Conservation (phyloP, 2,888 invertebrate genomes). For the Darwinula stevensoni region DNA sequence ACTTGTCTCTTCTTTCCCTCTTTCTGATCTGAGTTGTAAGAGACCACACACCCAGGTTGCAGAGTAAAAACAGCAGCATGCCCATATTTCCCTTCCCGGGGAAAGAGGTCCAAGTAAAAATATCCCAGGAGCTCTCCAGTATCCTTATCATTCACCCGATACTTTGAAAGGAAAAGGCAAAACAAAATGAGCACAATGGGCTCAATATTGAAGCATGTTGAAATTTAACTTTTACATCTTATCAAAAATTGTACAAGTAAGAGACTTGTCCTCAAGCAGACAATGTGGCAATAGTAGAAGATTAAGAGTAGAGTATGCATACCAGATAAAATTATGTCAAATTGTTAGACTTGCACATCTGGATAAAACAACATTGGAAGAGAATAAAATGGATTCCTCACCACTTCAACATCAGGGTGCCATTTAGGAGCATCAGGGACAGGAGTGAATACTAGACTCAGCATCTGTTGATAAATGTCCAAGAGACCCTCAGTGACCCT, state of each 20-base stretch:
- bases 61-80: constrained; percentile 20
- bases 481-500: constrained; percentile 20
- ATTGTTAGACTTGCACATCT: no score
- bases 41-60: constrained; percentile 13
- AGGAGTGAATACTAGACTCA: constrained; percentile 17
- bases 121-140: constrained; percentile 17
- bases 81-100: constrained; percentile 21
- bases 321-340: constrained; percentile 3
- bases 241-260: no score
- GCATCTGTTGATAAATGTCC: constrained; percentile 19
- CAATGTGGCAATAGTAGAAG: constrained; percentile 1
- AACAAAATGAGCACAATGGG: constrained; percentile 1
- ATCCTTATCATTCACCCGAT: constrained; percentile 17
- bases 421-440: constrained; percentile 17
- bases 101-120: constrained; percentile 21
- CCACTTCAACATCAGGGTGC: constrained; percentile 20
- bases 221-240: no score
- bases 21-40: no score
- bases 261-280: no score
- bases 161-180: constrained; percentile 12
- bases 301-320: neutral
- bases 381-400: no score
- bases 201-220: constrained; percentile 4
- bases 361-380: no score
- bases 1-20: constrained; percentile 14